These are phyloP conservation scores for Aspidoscelis tigris DNA, from an alignment of 2,113 vertebrate genomes.

Conservation along the genomic window DNA sequence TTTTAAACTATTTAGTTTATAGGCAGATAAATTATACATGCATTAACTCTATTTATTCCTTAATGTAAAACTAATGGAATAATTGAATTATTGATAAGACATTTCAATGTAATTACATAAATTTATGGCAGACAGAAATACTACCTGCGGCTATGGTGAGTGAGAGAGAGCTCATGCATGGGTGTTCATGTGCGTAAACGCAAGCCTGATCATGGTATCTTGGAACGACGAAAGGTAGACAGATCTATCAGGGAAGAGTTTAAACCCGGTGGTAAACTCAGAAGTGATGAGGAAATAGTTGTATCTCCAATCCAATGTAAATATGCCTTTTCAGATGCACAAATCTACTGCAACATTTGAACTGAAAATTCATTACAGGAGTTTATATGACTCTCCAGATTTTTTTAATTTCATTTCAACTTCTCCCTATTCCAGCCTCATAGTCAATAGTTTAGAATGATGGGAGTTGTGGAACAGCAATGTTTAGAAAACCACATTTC, in stretches of 20 bases:
- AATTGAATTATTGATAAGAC: constrained; percentile 62
- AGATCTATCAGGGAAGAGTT: not conserved
- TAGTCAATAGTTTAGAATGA: not conserved
- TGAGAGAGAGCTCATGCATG: no score
- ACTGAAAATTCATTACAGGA: not conserved
- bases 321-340: not conserved
- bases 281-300: not conserved
- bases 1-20: constrained; percentile 55
- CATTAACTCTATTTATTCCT: constrained; percentile 52
- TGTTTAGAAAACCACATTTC: not conserved
- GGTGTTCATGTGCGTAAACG: not conserved
- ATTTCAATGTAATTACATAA: constrained; percentile 39
- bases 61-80: constrained; percentile 57
- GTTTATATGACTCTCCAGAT: not conserved
- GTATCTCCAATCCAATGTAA: not conserved
- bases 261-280: not conserved
- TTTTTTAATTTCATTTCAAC: not conserved
- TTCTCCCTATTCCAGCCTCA: not conserved
- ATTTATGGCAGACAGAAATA: constrained; percentile 40
- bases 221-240: constrained; percentile 3
- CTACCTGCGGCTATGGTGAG: not conserved
- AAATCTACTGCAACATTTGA: not conserved
- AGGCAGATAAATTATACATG: constrained; percentile 53
- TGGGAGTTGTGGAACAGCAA: not conserved
- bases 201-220: not conserved